Evolutionary conservation across 2,113 vertebrate species (phyloP).

Genomic region (Phoxinus phoxinus): DNA sequence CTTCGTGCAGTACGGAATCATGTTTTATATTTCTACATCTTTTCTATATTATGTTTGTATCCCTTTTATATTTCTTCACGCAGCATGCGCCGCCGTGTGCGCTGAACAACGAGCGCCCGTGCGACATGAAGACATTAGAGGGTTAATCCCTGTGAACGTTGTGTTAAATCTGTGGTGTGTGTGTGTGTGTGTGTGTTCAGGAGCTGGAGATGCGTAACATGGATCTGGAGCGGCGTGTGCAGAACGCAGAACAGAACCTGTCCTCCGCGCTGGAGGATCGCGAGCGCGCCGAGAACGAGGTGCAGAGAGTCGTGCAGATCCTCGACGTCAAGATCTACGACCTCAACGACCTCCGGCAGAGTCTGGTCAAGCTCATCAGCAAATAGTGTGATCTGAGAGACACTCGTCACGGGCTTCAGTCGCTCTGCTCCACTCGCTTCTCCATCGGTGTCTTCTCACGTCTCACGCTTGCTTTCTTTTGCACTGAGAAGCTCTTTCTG

Average conservation of each 20-base stretch:
- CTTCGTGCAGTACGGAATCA: no score
- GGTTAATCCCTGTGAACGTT: no score
- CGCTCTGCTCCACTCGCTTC: no score
- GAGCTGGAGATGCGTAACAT: slow-evolving; percentile 86
- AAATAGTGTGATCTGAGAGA: slow-evolving; percentile 64
- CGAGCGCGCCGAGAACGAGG: slow-evolving; percentile 83
- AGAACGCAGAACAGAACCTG: slow-evolving; percentile 82
- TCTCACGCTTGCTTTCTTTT: neutral
- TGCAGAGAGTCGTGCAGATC: slow-evolving; percentile 86
- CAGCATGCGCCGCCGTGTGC: no score
- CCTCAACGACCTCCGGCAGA: slow-evolving; percentile 90
- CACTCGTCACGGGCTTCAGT: no score
- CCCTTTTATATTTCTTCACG: no score
- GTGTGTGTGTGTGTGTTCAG: no score
- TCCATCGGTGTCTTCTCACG: neutral
- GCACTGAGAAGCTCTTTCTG: neutral
- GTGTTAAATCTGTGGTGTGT: no score
- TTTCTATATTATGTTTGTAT: no score
- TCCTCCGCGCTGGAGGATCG: slow-evolving; percentile 81
- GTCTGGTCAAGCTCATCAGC: slow-evolving; percentile 88
- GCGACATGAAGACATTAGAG: no score
- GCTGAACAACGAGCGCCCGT: no score
- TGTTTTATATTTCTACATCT: no score
- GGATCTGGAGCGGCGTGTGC: slow-evolving; percentile 86
- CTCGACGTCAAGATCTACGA: slow-evolving; percentile 95